Conservation (phyloP, 2,113 vertebrate species). For the Dipodomys merriami region DNA sequence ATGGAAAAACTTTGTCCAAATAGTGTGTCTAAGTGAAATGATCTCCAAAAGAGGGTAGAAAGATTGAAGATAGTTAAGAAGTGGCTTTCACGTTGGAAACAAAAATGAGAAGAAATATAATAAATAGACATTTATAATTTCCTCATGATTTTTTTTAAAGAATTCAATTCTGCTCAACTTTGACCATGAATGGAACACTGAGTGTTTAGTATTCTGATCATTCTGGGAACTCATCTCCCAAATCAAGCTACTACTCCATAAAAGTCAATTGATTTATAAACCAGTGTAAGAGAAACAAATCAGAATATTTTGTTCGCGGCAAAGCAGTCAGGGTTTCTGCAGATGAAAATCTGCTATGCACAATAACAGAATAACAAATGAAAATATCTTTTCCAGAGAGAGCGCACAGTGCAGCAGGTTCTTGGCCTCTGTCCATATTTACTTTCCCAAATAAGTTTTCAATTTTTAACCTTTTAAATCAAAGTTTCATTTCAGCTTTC, state of each 20-base stretch:
- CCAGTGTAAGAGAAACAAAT: slow-evolving; percentile 55
- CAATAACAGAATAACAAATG: slow-evolving; percentile 46
- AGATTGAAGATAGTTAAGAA: background rate
- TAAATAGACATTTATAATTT: background rate
- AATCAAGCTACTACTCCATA: slow-evolving; percentile 1
- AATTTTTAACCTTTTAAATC: slow-evolving; percentile 15
- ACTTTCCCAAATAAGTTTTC: background rate
- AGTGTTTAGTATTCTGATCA: slow-evolving; percentile 9
- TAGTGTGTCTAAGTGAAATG: background rate
- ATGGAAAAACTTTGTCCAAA: background rate
- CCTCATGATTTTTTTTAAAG: background rate
- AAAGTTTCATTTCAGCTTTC: slow-evolving; percentile 29
- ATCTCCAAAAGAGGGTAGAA: background rate
- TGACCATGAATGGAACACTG: background rate
- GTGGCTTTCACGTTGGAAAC: background rate
- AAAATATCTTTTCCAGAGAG: slow-evolving; percentile 23
- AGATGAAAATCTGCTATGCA: slow-evolving; percentile 40
- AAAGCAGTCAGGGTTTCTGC: background rate
- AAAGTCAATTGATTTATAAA: background rate
- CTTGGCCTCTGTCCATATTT: slow-evolving; percentile 35
- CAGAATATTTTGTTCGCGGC: background rate
- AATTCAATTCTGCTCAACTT: background rate
- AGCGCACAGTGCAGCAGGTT: background rate
- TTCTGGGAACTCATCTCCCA: background rate
- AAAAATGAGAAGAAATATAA: background rate